Evolutionary conservation across 2,113 vertebrate genomes (phyloP).

Genomic region (Hyaena hyaena): DNA sequence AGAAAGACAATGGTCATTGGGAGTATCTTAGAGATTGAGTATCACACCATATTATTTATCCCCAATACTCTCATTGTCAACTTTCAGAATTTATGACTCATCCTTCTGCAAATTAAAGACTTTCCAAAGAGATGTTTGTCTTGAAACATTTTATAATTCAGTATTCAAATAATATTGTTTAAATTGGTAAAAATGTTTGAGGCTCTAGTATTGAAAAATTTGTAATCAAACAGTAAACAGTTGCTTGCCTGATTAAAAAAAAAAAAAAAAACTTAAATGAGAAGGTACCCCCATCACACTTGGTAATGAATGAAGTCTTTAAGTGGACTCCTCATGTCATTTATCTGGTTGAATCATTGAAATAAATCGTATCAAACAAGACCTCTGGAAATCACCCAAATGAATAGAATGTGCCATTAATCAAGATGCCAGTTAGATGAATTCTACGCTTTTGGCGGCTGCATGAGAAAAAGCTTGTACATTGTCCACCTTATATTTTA

Average conservation of each 20-base stretch:
- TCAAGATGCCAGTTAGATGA: slow-evolving; percentile 51
- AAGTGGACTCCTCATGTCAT: slow-evolving; percentile 29
- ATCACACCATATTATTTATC: background rate
- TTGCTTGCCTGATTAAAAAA: background rate
- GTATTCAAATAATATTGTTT: background rate
- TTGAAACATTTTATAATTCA: slow-evolving; percentile 6
- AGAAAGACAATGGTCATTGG: accelerated
- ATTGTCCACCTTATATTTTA: background rate
- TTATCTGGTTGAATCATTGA: slow-evolving; percentile 67
- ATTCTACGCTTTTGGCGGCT: background rate
- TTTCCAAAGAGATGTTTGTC: background rate
- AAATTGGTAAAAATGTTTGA: background rate
- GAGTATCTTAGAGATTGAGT: background rate
- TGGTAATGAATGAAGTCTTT: slow-evolving; percentile 55
- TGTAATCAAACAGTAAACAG: background rate
- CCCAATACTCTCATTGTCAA: background rate
- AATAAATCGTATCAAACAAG: slow-evolving; percentile 57
- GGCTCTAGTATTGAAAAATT: background rate
- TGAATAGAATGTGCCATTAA: slow-evolving; percentile 51
- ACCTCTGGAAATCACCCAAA: slow-evolving; percentile 58
- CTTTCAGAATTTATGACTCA: background rate
- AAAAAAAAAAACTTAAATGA: slow-evolving; percentile 18
- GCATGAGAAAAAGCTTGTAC: background rate
- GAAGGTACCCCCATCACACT: background rate
- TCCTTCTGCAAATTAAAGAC: background rate